Evolutionary conservation across 2,113 vertebrate species (phyloP), one percentile per base, ranked within the genome.

Genomic region (Tringa solitaria): DNA sequence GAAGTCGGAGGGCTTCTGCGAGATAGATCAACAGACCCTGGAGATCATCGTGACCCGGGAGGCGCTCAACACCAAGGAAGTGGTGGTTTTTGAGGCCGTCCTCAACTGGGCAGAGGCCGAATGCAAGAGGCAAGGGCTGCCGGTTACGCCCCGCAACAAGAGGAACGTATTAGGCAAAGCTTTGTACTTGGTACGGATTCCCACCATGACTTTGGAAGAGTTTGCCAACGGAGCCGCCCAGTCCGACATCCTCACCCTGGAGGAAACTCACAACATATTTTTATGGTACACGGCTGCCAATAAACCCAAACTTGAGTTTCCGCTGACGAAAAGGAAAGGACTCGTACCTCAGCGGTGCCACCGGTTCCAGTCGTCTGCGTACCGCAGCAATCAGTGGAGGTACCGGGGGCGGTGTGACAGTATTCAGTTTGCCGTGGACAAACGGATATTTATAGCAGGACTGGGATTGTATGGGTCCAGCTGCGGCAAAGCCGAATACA

Each of bases 341-440:
- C 97, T 99, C 0, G 93, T 95, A 8, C 98, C 99, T 1, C 99
- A 99, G 96, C 96, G 98, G 17, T 99, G 99, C 97, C 99, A 99
- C 70, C 98, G 99, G 53, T 99, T 99, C 93, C 99, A 99, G 96
- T 99, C 99, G 0, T 99, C 99, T 0, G 99, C 99, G 0, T 99
- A 99, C 86, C 98, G 99, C 84, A 99, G 99, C 98, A 99, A 99
- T 89, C 99, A 99, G 98, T 99, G 99, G 99, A 97, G 99, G 84
- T 99, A 99, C 98, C 98, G 99, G 4, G 99, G 99, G 5, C 99
- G 99, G 14, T 99, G 99, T 16, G 99, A 99, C 98, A 99, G 99
- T 97, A 99, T 99, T 95, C 99, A 99, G 98, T 99, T 99, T n/a
- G 99, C 99, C 0, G 99, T 98, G 72, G 99, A 99, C 98, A 98